A percentile compares a stretch with the other conserved stretches of the same genome.
phyloP scores from a whole-genome alignment of 2,888 invertebrate genomes.

The Deilephila porcellus region DNA sequence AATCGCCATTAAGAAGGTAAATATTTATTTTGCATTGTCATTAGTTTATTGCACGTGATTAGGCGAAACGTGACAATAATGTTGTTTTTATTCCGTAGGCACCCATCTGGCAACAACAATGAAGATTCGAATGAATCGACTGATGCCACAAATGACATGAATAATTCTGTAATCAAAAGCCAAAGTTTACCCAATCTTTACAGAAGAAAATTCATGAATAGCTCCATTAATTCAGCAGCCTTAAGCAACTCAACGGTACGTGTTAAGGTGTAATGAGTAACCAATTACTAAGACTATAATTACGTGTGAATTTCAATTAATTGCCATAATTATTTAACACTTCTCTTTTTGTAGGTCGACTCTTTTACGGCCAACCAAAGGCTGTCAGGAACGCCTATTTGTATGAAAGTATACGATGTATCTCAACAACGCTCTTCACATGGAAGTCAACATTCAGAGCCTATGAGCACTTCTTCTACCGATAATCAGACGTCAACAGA shows the following conservation, averaged over 20 bases:
- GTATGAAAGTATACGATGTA: constrained; percentile 81
- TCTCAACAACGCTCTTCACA: constrained; percentile 74
- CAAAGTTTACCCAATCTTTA: constrained; percentile 91
- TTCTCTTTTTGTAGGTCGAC: constrained; percentile 73
- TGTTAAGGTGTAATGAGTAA: constrained; percentile 45
- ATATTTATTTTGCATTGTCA: constrained; percentile 21
- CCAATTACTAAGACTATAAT: constrained; percentile 38
- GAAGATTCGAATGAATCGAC: constrained; percentile 83
- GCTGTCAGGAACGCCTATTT: constrained; percentile 71
- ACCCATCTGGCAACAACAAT: constrained; percentile 91
- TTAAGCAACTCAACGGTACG: constrained; percentile 89
- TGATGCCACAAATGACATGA: constrained; percentile 85
- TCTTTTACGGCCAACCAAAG: constrained; percentile 79
- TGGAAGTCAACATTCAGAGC: constrained; percentile 80
- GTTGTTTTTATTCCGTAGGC: constrained; percentile 71
- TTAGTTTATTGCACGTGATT: background rate
- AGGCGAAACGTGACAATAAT: constrained; percentile 8
- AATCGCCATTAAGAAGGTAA: constrained; percentile 87
- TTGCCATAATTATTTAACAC: constrained; percentile 39
- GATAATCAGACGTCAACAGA: constrained; percentile 80
- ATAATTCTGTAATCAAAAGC: constrained; percentile 87
- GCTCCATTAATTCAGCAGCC: constrained; percentile 82
- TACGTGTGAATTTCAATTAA: constrained; percentile 36
- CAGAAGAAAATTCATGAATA: constrained; percentile 82
- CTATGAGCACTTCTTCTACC: constrained; percentile 82